Evolutionary conservation across 2,797 vertebrate species (phyloP).

Genomic region (Brotula barbata): DNA sequence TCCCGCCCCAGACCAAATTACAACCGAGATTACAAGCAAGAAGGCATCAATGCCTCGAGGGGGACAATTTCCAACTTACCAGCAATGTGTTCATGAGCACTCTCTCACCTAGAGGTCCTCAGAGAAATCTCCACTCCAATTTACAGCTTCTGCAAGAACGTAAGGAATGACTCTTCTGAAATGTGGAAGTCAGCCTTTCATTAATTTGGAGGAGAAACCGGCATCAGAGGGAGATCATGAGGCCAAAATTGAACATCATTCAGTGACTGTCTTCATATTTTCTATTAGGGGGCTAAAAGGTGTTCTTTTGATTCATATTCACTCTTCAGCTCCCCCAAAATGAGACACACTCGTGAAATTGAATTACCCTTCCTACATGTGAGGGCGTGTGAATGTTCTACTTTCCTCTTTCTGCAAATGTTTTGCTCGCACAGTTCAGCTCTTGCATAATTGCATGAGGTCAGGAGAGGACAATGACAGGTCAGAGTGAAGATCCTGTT

Average conservation of each 20-base stretch:
- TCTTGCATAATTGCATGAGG: constrained; percentile 23
- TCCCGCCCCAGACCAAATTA: constrained; percentile 31
- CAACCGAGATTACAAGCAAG: constrained; percentile 57
- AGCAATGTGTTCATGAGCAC: constrained; percentile 57
- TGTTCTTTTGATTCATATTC: constrained; percentile 1
- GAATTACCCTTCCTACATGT: constrained; percentile 5
- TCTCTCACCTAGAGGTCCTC: constrained; percentile 51
- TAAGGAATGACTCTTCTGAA: constrained; percentile 46
- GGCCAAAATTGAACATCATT: constrained; percentile 14
- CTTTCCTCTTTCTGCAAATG: constrained; percentile 4
- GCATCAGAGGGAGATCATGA: constrained; percentile 26
- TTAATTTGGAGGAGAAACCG: constrained; percentile 44
- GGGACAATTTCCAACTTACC: constrained; percentile 57
- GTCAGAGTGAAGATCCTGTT: constrained; percentile 57
- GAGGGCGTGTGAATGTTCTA: constrained; percentile 10
- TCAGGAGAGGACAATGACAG: constrained; percentile 40
- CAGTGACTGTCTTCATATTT: background rate
- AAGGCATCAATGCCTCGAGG: constrained; percentile 57
- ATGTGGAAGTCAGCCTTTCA: constrained; percentile 59
- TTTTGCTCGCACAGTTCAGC: constrained; percentile 14
- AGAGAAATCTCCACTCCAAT: constrained; percentile 64
- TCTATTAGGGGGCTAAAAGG: too few species aligned
- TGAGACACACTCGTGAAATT: constrained; percentile 14
- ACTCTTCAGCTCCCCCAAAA: background rate
- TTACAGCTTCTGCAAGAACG: constrained; percentile 50